phyloP scores from a whole-genome alignment of 2,797 vertebrate genomes.

The Meriones psammophilus region DNA sequence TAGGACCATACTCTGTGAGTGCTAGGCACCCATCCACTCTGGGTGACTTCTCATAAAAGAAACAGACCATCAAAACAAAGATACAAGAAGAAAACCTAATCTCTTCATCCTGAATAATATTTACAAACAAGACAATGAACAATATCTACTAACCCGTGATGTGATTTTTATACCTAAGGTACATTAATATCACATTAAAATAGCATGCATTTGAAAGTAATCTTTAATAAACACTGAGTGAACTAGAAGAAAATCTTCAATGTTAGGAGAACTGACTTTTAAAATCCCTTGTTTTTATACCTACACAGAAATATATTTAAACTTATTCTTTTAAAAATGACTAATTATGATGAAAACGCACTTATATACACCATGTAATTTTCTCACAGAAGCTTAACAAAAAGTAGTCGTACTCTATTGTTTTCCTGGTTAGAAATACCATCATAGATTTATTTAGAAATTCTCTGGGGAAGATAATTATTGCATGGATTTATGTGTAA shows the following conservation, averaged over 20 bases:
- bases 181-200: slow-evolving; percentile 27
- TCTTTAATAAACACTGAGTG: not conserved
- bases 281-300: not conserved
- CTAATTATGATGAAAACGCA: slow-evolving; percentile 66
- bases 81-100: slow-evolving; percentile 14
- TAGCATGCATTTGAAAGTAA: slow-evolving; percentile 38
- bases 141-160: slow-evolving; percentile 1
- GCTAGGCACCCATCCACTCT: not conserved
- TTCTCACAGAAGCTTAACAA: slow-evolving; percentile 70
- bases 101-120: not conserved
- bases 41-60: slow-evolving; percentile 21
- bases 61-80: not conserved
- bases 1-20: not conserved
- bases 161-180: not conserved
- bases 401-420: slow-evolving; percentile 69
- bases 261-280: slow-evolving; percentile 58
- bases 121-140: not conserved
- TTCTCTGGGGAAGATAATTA: slow-evolving; percentile 62
- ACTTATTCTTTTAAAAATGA: slow-evolving; percentile 53
- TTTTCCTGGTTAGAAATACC: slow-evolving; percentile 68
- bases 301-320: slow-evolving; percentile 60
- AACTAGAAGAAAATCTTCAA: not conserved
- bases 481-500: slow-evolving; percentile 47
- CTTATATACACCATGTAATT: slow-evolving; percentile 70
- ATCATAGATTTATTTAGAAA: slow-evolving; percentile 70